phyloP scores from a whole-genome alignment of 1,140 invertebrate species.

The Vanessa atalanta region DNA sequence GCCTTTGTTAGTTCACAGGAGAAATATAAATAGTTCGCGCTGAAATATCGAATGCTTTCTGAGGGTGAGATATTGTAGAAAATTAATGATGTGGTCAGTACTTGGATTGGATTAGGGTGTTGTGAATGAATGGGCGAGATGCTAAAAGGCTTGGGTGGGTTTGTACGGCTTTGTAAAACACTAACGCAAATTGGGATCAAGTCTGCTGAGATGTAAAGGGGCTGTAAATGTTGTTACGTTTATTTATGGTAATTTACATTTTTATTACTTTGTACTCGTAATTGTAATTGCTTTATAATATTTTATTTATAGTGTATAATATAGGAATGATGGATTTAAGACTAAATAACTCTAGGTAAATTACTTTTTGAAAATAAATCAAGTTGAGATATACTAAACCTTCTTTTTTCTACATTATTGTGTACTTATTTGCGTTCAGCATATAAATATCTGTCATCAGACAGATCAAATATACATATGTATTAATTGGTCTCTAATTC shows the following conservation, averaged over 20 bases:
- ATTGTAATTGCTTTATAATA: background rate
- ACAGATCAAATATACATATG: too few species aligned
- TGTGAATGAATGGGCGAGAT: constrained; percentile 59
- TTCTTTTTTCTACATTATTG: too few species aligned
- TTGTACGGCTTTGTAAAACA: constrained; percentile 68
- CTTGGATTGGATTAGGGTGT: constrained; percentile 68
- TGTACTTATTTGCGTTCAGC: too few species aligned
- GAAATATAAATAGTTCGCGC: constrained; percentile 78
- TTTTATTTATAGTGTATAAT: background rate
- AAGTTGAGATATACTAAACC: too few species aligned
- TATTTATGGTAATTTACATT: constrained; percentile 11
- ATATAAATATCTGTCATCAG: too few species aligned
- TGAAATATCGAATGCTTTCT: constrained; percentile 73
- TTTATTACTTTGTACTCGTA: constrained; percentile 4
- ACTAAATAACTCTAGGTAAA: too few species aligned
- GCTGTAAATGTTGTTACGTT: constrained; percentile 45
- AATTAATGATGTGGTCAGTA: constrained; percentile 79
- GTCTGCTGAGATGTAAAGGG: constrained; percentile 19
- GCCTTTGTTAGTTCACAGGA: constrained; percentile 65
- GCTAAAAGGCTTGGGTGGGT: constrained; percentile 63
- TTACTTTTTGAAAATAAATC: too few species aligned
- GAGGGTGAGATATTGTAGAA: constrained; percentile 74
- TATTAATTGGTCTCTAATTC: too few species aligned
- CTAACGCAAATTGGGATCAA: constrained; percentile 59
- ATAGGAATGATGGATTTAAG: background rate